Evolutionary conservation across 2,888 invertebrate species (phyloP), one percentile per base, ranked within the genome.

Genomic region (Eurytoma californica): DNA sequence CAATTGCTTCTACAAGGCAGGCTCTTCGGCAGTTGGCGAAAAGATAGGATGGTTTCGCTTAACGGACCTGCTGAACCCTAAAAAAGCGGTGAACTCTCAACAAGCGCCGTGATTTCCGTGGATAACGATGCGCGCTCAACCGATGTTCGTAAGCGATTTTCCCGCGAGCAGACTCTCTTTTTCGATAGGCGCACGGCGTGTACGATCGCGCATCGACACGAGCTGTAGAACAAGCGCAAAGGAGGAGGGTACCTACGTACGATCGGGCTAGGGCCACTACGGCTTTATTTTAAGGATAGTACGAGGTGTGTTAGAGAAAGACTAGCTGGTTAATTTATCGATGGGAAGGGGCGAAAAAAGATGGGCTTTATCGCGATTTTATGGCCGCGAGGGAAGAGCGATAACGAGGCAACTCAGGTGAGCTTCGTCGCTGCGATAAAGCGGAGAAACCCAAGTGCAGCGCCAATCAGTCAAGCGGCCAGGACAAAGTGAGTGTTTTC

Each of bases 41-140:
- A 67, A 72, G 70, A 72, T 60, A 72, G 67, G 60, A 66, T 18
- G 3, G 30, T 39, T 28, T 18, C 47, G 60, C 51, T 49, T 39
- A 53, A 39, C 63, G 51, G 30, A 28, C 39, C 39, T 39, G 39
- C 39, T 39, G 39, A 39, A 39, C 39, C 39, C 9, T 16, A 61
- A 12, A 18, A 18, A 47, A 68, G 55, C 61, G 12, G 24, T 30
- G 60, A 18, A 39, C 39, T 39, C 20, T 58, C 57, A 74, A 79
- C 79, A 79, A 74, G 76, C 67, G 72, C 72, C 68, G 72, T 63
- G 80, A 80, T 80, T 76, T 80, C 72, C 76, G 76, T 24, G 76
- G 80, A 80, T 76, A 80, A 76, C 76, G 76, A 76, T 30, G 74
- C 9, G 72, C 55, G 53, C 39, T 16, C 68, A 55, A 55, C 20